Evolutionary conservation across 92 coral and sea anemone species (phyloP).

Genomic region (Heteractis magnifica): DNA sequence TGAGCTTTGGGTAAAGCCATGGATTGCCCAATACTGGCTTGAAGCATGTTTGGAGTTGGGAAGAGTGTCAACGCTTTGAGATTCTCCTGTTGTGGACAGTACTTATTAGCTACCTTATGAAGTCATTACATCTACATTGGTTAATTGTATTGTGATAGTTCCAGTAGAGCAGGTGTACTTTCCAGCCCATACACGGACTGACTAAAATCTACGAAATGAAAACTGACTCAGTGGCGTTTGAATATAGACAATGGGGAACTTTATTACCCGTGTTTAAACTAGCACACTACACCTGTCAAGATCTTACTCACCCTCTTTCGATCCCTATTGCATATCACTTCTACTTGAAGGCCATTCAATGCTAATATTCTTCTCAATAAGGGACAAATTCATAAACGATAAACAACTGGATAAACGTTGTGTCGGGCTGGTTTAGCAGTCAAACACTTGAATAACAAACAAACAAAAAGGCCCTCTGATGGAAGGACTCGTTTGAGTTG

Average conservation of each 20-base stretch:
- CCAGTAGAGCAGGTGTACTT: conserved; percentile 69
- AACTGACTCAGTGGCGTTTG: conserved; percentile 70
- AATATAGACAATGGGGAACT: conserved; percentile 89
- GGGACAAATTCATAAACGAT: conserved; percentile 71
- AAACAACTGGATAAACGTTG: conserved; percentile 72
- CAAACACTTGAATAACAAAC: conserved; percentile 9
- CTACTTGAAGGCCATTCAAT: conserved; percentile 52
- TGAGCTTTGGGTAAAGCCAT: conserved; percentile 75
- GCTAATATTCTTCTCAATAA: conserved; percentile 65
- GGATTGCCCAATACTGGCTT: conserved; percentile 59
- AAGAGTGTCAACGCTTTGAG: conserved; percentile 20
- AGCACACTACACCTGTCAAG: conserved; percentile 68
- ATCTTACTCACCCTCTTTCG: conserved; percentile 9
- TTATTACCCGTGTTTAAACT: conserved; percentile 75
- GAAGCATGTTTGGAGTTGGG: conserved; percentile 30
- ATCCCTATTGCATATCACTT: conserved; percentile 66
- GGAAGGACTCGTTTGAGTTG: background rate
- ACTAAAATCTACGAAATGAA: conserved; percentile 69
- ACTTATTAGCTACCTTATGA: conserved; percentile 81
- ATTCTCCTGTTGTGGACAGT: conserved; percentile 11
- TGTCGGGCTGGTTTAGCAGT: conserved; percentile 51
- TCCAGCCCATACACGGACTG: conserved; percentile 63
- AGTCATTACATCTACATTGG: conserved; percentile 74
- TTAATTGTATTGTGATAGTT: conserved; percentile 69
- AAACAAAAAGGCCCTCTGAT: background rate